Evolutionary conservation across 2,888 invertebrate species (phyloP).

Genomic region (Eupithecia tripunctaria): DNA sequence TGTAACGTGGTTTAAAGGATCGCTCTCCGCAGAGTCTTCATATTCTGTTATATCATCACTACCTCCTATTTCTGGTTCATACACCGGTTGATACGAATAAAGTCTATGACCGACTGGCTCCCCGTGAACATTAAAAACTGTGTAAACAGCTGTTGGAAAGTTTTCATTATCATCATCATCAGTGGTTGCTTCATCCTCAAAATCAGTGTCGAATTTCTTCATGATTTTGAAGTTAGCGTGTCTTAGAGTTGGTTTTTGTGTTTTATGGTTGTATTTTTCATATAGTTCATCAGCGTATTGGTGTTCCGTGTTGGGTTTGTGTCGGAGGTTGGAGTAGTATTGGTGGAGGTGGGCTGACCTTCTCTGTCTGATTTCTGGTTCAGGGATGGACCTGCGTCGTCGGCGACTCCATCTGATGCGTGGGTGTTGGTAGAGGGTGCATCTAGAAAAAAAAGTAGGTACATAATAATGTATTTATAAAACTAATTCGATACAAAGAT

Average conservation of each 20-base stretch:
- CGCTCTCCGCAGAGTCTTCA: constrained; percentile 64
- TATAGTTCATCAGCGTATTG: constrained; percentile 69
- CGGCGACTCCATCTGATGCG: constrained; percentile 91
- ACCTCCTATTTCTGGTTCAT: constrained; percentile 67
- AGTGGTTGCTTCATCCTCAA: constrained; percentile 63
- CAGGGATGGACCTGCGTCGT: constrained; percentile 83
- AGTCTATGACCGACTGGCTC: constrained; percentile 79
- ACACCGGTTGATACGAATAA: constrained; percentile 79
- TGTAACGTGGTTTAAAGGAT: constrained; percentile 68
- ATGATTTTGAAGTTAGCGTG: constrained; percentile 79
- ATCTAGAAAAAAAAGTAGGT: constrained; percentile 83
- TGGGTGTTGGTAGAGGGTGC: constrained; percentile 94
- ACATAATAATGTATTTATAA: no score
- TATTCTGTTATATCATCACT: constrained; percentile 66
- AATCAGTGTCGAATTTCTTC: constrained; percentile 74
- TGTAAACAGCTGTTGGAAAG: constrained; percentile 76
- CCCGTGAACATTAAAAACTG: constrained; percentile 78
- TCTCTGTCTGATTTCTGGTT: constrained; percentile 70
- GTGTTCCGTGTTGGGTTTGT: constrained; percentile 61
- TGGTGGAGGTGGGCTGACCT: constrained; percentile 74
- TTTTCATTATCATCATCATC: constrained; percentile 65
- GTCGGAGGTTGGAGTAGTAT: constrained; percentile 71
- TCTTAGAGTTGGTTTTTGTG: constrained; percentile 73
- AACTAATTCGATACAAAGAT: no score
- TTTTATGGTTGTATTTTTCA: constrained; percentile 76